Evolutionary conservation across 53 echinoderm and acorn worm species (phyloP).

Genomic region (Antedon mediterranea): DNA sequence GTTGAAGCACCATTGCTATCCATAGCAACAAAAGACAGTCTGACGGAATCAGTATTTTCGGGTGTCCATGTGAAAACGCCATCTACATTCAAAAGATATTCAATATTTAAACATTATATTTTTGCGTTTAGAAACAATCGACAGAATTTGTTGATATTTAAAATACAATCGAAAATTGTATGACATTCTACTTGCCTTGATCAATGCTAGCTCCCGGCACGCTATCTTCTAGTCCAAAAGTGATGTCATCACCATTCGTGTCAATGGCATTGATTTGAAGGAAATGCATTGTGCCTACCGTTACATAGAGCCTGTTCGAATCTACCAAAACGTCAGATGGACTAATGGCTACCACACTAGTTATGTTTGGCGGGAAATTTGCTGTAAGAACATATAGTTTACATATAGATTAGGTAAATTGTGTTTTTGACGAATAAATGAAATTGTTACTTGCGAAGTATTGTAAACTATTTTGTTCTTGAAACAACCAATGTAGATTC

Average conservation of each 20-base stretch:
- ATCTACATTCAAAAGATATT: conserved; percentile 6
- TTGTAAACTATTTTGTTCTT: too few species aligned
- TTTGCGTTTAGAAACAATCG: too few species aligned
- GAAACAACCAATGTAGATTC: background rate
- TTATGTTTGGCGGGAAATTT: conserved; percentile 83
- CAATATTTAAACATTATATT: too few species aligned
- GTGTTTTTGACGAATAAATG: too few species aligned
- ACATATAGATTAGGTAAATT: background rate
- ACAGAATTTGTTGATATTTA: too few species aligned
- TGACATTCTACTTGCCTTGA: conserved; percentile 4
- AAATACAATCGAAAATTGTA: too few species aligned
- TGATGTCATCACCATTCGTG: conserved; percentile 7
- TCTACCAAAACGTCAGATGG: background rate
- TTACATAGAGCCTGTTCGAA: conserved; percentile 10
- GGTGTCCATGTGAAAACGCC: conserved; percentile 72
- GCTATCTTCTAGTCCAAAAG: conserved; percentile 2
- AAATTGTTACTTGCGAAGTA: too few species aligned
- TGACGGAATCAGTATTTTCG: conserved; percentile 19
- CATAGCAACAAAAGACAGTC: conserved; percentile 42
- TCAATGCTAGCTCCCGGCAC: conserved; percentile 17
- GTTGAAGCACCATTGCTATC: conserved; percentile 36
- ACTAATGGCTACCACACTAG: conserved; percentile 1
- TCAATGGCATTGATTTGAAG: conserved; percentile 16
- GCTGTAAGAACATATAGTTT: conserved; percentile 18
- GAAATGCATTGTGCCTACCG: conserved; percentile 4